These are phyloP conservation scores for Alloscopus bannaensis DNA, from an alignment of 2,888 invertebrate genomes.

Conservation along the genomic window DNA sequence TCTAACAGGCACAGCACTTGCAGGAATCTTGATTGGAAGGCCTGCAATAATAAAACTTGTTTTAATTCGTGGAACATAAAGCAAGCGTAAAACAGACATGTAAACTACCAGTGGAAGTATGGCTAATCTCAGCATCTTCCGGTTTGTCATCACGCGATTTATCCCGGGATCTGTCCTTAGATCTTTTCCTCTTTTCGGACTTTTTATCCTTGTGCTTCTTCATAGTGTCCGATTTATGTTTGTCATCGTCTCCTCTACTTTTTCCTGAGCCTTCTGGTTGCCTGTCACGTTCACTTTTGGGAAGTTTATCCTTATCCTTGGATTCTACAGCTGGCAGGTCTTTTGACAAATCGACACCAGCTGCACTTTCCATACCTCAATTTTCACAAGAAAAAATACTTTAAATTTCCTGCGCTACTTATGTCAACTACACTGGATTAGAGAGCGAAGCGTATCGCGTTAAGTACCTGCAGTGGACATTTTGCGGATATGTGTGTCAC, in stretches of 20 bases:
- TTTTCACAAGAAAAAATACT: too few species aligned
- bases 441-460: too few species aligned
- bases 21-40: slow-evolving; percentile 65
- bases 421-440: too few species aligned
- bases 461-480: slow-evolving; percentile 66
- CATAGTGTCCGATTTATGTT: slow-evolving; percentile 23
- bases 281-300: slow-evolving; percentile 9
- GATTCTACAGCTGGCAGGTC: neutral
- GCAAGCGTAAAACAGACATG: neutral
- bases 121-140: slow-evolving; percentile 35
- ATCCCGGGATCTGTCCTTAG: slow-evolving; percentile 14
- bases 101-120: slow-evolving; percentile 62
- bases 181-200: slow-evolving; percentile 31
- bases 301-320: slow-evolving; percentile 6
- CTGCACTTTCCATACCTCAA: too few species aligned
- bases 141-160: slow-evolving; percentile 26
- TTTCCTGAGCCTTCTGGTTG: neutral
- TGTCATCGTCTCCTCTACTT: slow-evolving; percentile 8
- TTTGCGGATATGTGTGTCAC: slow-evolving; percentile 60
- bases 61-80: neutral
- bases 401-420: too few species aligned
- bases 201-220: slow-evolving; percentile 31
- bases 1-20: slow-evolving; percentile 40
- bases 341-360: neutral
- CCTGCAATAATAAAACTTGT: slow-evolving; percentile 42